Conservation (phyloP, 2,797 vertebrate species). For the Microcaecilia unicolor region DNA sequence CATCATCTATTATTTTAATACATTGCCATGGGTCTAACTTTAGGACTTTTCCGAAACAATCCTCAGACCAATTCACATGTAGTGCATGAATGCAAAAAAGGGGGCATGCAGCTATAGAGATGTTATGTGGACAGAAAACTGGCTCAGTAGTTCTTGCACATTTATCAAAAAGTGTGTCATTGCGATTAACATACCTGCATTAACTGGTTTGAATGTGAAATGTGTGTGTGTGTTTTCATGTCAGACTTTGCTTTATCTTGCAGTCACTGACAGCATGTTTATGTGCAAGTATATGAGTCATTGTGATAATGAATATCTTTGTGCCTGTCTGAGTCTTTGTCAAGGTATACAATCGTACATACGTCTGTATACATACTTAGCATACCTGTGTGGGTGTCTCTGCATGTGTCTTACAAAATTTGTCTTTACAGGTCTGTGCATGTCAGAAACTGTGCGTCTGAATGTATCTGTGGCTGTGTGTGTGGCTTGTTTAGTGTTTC, state of each 20-base stretch:
- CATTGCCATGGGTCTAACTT: not conserved
- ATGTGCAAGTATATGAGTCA: too few relatives aligned
- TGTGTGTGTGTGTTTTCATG: too few relatives aligned
- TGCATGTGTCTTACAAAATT: not conserved
- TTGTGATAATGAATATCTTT: too few relatives aligned
- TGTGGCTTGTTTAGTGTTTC: not conserved
- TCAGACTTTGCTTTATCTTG: too few relatives aligned
- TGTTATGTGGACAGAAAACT: conserved; percentile 18
- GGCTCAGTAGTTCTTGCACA: conserved; percentile 6
- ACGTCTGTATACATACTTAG: too few relatives aligned
- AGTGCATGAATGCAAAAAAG: conserved; percentile 2
- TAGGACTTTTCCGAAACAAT: conserved; percentile 5
- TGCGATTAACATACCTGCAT: conserved; percentile 8
- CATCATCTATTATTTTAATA: too few relatives aligned
- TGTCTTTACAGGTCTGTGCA: not conserved
- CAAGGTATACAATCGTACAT: too few relatives aligned
- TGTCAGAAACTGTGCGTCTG: not conserved
- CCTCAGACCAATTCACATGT: not conserved
- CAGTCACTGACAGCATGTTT: too few relatives aligned
- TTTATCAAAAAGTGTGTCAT: conserved; percentile 8
- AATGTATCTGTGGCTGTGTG: too few relatives aligned
- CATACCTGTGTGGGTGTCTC: not conserved
- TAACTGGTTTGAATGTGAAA: conserved; percentile 14
- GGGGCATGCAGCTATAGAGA: conserved; percentile 19
- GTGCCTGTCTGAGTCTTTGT: too few relatives aligned